Base-by-base conservation (phyloP, 2,888 invertebrate genomes). In the Conistra vaccinii region DNA sequence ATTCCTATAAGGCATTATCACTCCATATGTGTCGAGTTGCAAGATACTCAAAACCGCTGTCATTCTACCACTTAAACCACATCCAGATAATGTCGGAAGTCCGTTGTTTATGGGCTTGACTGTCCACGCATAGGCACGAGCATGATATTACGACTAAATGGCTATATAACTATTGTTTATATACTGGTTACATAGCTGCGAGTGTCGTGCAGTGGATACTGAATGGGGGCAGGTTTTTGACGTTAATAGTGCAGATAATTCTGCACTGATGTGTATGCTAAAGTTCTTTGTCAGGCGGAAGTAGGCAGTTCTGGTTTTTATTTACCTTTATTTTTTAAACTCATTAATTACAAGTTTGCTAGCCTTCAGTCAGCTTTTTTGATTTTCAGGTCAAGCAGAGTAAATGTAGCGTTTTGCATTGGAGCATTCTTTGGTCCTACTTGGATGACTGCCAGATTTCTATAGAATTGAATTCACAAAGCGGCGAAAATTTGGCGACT, bases 41-140 rank as follows among this genome's bases (percentile, higher is more conserved):
- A 45, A 57, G 14, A n/a, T 0, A 10, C 3, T 29, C 17, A 12
- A 77, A 78, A 63, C 5, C 83, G 80, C 81, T 62, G 6, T 20
- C 14, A 60, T 45, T 35, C 76, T 32, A 45, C 69, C 6, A 14
- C 81, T 85, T 87, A 48, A 6, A 69, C 87, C 86, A 68, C 45
- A 45, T 61, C 10, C 76, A 86, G 86, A 87, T 87, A 88, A 85
- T 80, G 91, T 91, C 90, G 90, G 92, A 91, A 92, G 90, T 89
- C 69, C 74, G 85, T 92, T 89, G 92, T 93, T 93, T 93, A 93
- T 90, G 88, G 80, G 83, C 69, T 72, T 80, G 80, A 87, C 89
- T 92, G 92, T 92, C 90, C 90, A 90, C 92, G 91, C 92, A 89
- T 89, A 90, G 89, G 86, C 89, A 85, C 85, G 76, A 84, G 84